A percentile compares a stretch with the other conserved stretches of the same genome.
phyloP scores from a whole-genome alignment of 2,888 invertebrate species.

The Neoitamus cyanurus region DNA sequence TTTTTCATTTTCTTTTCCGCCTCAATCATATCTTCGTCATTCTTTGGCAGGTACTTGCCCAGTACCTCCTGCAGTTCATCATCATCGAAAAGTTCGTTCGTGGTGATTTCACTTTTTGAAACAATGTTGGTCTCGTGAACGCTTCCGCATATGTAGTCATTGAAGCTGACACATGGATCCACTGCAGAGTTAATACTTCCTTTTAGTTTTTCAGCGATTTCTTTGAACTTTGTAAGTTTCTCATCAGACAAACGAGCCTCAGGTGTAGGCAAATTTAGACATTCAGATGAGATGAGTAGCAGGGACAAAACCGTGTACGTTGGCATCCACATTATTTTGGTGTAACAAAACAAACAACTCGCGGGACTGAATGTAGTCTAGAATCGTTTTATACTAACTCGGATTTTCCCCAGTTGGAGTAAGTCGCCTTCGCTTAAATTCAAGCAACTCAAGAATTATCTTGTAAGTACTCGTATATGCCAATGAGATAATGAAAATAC shows the following conservation, averaged over 20 bases:
- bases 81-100: constrained; percentile 23
- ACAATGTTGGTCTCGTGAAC: constrained; percentile 10
- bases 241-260: not conserved
- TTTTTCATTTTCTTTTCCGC: not conserved
- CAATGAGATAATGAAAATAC: not conserved
- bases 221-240: not conserved
- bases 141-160: constrained; percentile 10
- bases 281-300: not conserved
- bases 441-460: not conserved
- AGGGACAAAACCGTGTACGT: not conserved
- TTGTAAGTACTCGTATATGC: no score
- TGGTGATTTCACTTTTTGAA: constrained; percentile 11
- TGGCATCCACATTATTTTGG: not conserved
- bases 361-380: not conserved
- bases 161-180: constrained; percentile 10
- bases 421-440: not conserved
- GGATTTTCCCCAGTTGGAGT: not conserved
- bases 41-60: not conserved
- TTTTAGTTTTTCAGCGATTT: constrained; percentile 15
- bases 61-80: not conserved
- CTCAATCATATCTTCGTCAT: not conserved
- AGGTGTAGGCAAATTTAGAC: not conserved
- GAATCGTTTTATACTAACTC: not conserved
- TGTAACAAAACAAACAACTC: not conserved
- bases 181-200: not conserved